Evolutionary conservation across 2,797 vertebrate species (phyloP).

Genomic region (Knipowitschia caucasica): DNA sequence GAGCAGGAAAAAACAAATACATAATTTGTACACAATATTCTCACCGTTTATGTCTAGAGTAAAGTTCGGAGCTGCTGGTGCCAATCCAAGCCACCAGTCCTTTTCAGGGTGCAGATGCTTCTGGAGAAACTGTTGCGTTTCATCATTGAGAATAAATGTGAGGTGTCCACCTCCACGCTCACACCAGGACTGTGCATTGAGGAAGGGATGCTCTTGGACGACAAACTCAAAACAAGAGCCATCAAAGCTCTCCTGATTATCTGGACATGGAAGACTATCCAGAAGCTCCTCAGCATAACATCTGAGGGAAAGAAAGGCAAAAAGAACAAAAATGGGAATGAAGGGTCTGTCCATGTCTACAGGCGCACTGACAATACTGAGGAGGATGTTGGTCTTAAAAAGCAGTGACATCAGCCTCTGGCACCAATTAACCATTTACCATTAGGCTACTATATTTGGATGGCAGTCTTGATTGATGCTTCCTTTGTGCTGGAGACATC

Average conservation of each 20-base stretch:
- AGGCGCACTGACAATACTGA: constrained; percentile 33
- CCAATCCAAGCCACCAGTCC: constrained; percentile 91
- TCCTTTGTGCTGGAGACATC: constrained; percentile 63
- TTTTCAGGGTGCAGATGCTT: constrained; percentile 75
- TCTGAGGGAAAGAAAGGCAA: constrained; percentile 43
- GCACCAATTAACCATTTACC: constrained; percentile 33
- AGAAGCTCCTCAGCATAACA: constrained; percentile 43
- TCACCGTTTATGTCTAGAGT: constrained; percentile 72
- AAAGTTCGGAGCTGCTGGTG: constrained; percentile 68
- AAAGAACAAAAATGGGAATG: constrained; percentile 32
- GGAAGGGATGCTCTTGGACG: constrained; percentile 72
- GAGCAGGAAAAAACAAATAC: not conserved
- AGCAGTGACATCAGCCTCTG: constrained; percentile 48
- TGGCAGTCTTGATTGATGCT: constrained; percentile 18
- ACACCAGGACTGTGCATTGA: constrained; percentile 85
- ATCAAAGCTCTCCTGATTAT: constrained; percentile 81
- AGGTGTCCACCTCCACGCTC: constrained; percentile 88
- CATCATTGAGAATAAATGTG: constrained; percentile 83
- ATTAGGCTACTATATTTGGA: constrained; percentile 33
- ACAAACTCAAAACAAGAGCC: constrained; percentile 89
- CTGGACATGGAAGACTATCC: constrained; percentile 68
- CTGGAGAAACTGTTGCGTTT: constrained; percentile 86
- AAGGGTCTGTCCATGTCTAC: constrained; percentile 62
- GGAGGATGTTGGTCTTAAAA: constrained; percentile 64
- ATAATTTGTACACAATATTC: constrained; percentile 12